phyloP scores from a whole-genome alignment of 2,888 invertebrate genomes.

The Drosophila gaucha region DNA sequence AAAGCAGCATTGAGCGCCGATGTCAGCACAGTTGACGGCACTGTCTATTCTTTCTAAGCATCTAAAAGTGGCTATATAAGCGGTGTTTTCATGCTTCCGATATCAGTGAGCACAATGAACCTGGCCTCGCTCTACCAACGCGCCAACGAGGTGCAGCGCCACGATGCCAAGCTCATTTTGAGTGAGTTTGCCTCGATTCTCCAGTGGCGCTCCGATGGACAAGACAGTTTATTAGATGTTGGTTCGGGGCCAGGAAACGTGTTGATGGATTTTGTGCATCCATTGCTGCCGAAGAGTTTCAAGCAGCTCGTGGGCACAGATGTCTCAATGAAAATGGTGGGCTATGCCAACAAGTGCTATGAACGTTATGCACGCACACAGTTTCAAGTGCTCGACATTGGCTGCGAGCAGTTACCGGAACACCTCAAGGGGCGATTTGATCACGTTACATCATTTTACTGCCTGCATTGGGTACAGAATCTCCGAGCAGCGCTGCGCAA shows the following conservation, averaged over 20 bases:
- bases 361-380: constrained; percentile 76
- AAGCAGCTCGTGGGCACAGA: constrained; percentile 88
- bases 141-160: constrained; percentile 89
- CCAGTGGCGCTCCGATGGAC: constrained; percentile 86
- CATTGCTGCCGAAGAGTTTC: constrained; percentile 87
- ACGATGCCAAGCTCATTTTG: constrained; percentile 88
- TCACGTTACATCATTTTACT: constrained; percentile 91
- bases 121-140: constrained; percentile 89
- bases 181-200: constrained; percentile 87
- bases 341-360: constrained; percentile 87
- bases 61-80: constrained; percentile 54
- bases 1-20: constrained; percentile 34
- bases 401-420: constrained; percentile 85
- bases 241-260: constrained; percentile 92
- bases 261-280: constrained; percentile 87
- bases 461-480: constrained; percentile 91
- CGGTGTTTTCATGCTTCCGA: constrained; percentile 19
- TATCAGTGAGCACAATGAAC: constrained; percentile 85
- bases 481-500: constrained; percentile 88
- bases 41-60: constrained; percentile 19
- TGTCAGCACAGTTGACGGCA: constrained; percentile 31
- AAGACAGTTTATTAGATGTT: constrained; percentile 88
- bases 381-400: constrained; percentile 87
- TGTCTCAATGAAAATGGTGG: constrained; percentile 89
- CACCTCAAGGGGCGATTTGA: constrained; percentile 86